Evolutionary conservation across 2,888 invertebrate genomes (phyloP), one percentile per base, ranked within the genome.

Genomic region (Apamea monoglypha): DNA sequence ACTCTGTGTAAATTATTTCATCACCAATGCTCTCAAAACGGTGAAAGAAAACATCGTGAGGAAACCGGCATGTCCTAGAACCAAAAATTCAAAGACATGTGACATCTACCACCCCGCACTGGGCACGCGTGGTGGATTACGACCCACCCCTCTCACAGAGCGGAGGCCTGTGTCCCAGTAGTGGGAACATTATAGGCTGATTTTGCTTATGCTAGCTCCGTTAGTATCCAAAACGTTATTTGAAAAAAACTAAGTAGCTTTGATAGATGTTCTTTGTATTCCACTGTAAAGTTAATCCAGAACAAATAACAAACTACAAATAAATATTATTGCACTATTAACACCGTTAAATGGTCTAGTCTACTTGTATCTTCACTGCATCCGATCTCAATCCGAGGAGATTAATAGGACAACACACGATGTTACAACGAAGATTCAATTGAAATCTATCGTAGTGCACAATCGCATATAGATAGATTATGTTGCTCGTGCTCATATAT

Each of bases 371-470:
- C 69, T 77, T 59, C 21, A 36, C 8, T 66, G 78, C 81, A 83
- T 81, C 78, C 78, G 81, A 78, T 81, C 81, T 83, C 69, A 70
- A 83, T 81, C 40, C 78, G 18, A 40, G 8, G 14, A 70, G 74
- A 81, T 81, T 82, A 81, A 68, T 83, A 63, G 83, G 66, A 12
- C 70, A 77, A 59, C 50, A 29, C 16, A 56, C 32, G 59, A 66
- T 50, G 16, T n/a, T n/a, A 76, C 59, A 78, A 83, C 44, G 61
- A 78, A 83, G 59, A 47, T 61, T 83, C 61, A 83, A 81, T 83
- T 81, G 77, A 66, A 77, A 83, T 83, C n/a, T 47, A 77, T 76
- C 40, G n/a, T 7, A 25, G 40, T 64, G 40, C 25, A 59, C 47
- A 44, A 44, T 21, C 6, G 53, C 56, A 32, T 59, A n/a, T 59